Evolutionary conservation across 1,140 invertebrate genomes (phyloP), one percentile per base, ranked within the genome.

Genomic region (Aphelenchoides avenae): DNA sequence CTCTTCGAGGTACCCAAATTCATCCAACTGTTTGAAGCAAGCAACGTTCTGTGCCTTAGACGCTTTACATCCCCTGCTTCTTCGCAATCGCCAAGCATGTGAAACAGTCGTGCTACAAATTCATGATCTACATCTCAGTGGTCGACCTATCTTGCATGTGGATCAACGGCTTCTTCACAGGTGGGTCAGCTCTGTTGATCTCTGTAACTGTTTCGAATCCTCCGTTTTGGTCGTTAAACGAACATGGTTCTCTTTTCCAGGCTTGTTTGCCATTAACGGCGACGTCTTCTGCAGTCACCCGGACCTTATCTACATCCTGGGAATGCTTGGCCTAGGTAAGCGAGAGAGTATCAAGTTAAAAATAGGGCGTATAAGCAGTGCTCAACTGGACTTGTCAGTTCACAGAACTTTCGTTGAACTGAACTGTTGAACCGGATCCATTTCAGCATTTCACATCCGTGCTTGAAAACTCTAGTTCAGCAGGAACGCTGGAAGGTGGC

Each of bases 61-160:
- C n/a, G n/a, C n/a, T n/a, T n/a, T n/a, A n/a, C n/a, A n/a, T n/a
- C n/a, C 41, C 52, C 26, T 53, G 52, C 22, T 53, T 47, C 36
- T 53, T 53, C 39, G 52, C 52, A 15, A 54, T 53, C 39, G 52
- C 52, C 9, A 47, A 47, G n/a, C n/a, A n/a, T n/a, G n/a, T 26
- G 30, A 0, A 4, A 22, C 5, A 2, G n/a, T 4, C 13, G 26
- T 43, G 24, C 15, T 24, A 43, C 30, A 11, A 13, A 11, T 9
- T 42, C 29, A 4, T 42, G n/a, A 42, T 42, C 11, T 15, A 26
- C 11, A 26, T 42, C n/a, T 42, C 22, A 42, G 13, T 15, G n/a
- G n/a, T n/a, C n/a, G n/a, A n/a, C n/a, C n/a, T n/a, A n/a, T n/a
- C n/a, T n/a, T n/a, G n/a, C n/a, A n/a, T n/a, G n/a, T n/a, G n/a